Evolutionary conservation across 92 coral and sea anemone species (phyloP), one percentile per base, ranked within the genome.

Genomic region (Scolanthus callimorphus): DNA sequence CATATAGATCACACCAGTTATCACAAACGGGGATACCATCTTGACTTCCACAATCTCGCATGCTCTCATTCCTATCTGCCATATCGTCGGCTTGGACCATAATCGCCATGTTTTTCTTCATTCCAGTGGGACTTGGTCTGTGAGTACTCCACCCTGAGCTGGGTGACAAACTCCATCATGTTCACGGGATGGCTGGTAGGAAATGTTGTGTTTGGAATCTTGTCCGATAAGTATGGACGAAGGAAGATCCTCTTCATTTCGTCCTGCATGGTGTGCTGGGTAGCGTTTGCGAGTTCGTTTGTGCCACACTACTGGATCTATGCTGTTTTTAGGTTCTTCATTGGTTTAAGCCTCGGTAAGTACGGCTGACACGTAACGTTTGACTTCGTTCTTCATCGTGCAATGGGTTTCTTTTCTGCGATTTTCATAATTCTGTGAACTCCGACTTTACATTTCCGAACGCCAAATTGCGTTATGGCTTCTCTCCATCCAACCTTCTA

Each of bases 211-310:
- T 71, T 94, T 46, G 96, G 99, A 1, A 81, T 88, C 50, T 23
- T 94, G 45, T 94, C 99, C 22, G 99, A 94, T 69, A 94, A 88
- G 69, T 81, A 79, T 70, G 99, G 99, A 20, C 94, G 99, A 21
- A 77, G 85, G 19, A 88, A 81, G 59, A 77, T 86, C 64, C 65
- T 80, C 49, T 85, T 88, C 65, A 51, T 85, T 19, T 81, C 99
- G 1, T 73, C 81, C 13, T 51, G 84, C 62, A 75, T 94, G 57
- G 99, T 94, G 13, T 94, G 96, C 49, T 80, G 91, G 86, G 34
- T 89, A 4, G 80, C 99, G 17, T 94, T 90, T 44, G 78, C 76
- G 37, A 73, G 96, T 51, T 87, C 96, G 4, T 87, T 87, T 66
- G 81, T 73, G 8, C 96, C 96, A 1, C 73, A 73, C 57, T 87